A percentile compares a stretch with the other conserved stretches of the same genome.
phyloP scores from a whole-genome alignment of 2,113 vertebrate genomes.

The Muntiacus muntjak region DNA sequence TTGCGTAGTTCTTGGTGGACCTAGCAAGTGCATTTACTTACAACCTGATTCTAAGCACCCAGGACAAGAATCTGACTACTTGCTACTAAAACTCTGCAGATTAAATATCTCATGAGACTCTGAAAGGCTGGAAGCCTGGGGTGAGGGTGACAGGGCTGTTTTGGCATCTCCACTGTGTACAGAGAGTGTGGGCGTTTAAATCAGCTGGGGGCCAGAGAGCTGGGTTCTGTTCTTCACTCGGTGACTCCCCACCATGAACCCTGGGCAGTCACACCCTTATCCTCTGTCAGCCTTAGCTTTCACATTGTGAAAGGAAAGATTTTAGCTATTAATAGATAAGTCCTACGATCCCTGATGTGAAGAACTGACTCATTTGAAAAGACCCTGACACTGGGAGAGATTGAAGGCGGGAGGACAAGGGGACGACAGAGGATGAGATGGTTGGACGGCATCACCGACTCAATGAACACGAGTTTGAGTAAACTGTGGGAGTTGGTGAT shows the following conservation, averaged over 20 bases:
- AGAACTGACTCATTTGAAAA: not conserved
- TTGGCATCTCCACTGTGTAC: not conserved
- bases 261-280: too few relatives aligned
- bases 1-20: not conserved
- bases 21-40: not conserved
- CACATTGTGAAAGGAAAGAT: not conserved
- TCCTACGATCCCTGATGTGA: not conserved
- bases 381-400: not conserved
- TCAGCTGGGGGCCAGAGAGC: not conserved
- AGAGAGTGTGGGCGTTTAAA: not conserved
- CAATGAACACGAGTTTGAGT: not conserved
- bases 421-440: not conserved
- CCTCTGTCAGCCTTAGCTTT: not conserved
- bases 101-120: not conserved
- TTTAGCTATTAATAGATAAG: not conserved
- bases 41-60: not conserved
- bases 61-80: not conserved
- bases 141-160: fast-evolving
- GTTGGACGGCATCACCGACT: not conserved
- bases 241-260: not conserved
- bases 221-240: not conserved
- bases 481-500: not conserved
- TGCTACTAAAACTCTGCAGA: not conserved
- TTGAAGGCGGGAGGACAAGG: not conserved
- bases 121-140: not conserved